These are phyloP conservation scores for Aelia acuminata DNA, from an alignment of 2,888 invertebrate genomes.

Conservation along the genomic window DNA sequence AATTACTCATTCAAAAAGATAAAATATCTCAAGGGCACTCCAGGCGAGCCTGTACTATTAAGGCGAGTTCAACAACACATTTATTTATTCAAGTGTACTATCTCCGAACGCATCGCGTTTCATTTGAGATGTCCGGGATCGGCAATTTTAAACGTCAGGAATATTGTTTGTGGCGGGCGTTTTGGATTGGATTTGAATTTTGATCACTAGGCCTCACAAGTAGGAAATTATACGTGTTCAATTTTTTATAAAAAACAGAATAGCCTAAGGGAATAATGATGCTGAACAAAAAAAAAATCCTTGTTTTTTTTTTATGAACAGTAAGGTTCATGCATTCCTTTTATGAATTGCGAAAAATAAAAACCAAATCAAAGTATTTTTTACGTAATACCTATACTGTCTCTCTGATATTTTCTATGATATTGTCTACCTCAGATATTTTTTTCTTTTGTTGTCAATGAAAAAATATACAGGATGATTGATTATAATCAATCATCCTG, in stretches of 20 bases:
- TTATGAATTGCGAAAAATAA: too few relatives aligned
- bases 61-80: background rate
- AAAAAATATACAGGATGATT: too few relatives aligned
- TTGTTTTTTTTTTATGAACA: too few relatives aligned
- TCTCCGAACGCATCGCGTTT: background rate
- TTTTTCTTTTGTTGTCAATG: too few relatives aligned
- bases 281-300: background rate
- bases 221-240: background rate
- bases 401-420: too few relatives aligned
- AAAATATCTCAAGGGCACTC: constrained; percentile 14
- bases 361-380: too few relatives aligned
- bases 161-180: background rate
- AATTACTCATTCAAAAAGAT: background rate
- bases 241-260: background rate
- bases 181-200: background rate
- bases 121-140: background rate
- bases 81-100: constrained; percentile 19
- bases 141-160: background rate
- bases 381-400: too few relatives aligned
- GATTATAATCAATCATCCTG: too few relatives aligned
- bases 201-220: background rate
- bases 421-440: too few relatives aligned
- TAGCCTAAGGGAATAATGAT: background rate
- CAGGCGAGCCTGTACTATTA: background rate
- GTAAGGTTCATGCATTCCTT: too few relatives aligned